Conservation (phyloP, 2,113 vertebrate species). For the Calidris pygmaea region DNA sequence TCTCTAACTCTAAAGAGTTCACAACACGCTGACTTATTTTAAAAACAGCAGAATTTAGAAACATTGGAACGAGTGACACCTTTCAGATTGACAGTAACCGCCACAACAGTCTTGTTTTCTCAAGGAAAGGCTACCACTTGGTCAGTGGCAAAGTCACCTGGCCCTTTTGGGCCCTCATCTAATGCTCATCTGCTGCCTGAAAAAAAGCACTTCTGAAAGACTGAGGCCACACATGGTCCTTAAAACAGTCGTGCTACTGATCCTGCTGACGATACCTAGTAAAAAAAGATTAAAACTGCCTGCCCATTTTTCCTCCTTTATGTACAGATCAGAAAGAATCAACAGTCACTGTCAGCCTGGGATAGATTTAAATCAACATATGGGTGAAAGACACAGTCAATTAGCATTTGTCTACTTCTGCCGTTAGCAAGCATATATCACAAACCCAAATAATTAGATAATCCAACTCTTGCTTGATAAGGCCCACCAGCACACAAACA, state of each 20-base stretch:
- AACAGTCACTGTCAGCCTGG: background rate
- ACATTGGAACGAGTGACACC: background rate
- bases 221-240: fast-evolving
- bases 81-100: background rate
- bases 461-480: background rate
- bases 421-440: background rate
- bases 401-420: background rate
- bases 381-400: background rate
- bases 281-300: background rate
- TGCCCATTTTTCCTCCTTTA: background rate
- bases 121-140: background rate
- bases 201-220: background rate
- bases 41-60: background rate
- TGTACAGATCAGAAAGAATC: background rate
- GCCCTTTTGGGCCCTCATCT: background rate
- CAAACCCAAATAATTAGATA: background rate
- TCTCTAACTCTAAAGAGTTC: background rate
- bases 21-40: background rate
- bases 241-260: background rate
- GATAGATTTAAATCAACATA: background rate
- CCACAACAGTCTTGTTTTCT: background rate
- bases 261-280: background rate
- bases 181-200: background rate
- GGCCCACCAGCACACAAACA: background rate
- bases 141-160: background rate